Evolutionary conservation across 2,888 invertebrate species (phyloP).

Genomic region (Coremacera marginata): DNA sequence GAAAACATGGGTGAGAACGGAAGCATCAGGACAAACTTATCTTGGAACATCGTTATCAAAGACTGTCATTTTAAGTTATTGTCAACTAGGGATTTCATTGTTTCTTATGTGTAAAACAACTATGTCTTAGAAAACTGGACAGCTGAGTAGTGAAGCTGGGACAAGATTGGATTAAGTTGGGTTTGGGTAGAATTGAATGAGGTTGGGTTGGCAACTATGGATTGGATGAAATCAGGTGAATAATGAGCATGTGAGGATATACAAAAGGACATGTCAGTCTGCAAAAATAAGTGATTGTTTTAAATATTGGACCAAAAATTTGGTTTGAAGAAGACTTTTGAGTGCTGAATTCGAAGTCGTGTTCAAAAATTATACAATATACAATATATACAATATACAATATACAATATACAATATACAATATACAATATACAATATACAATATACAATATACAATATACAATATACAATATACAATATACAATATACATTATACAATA

Average conservation of each 20-base stretch:
- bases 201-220: neutral
- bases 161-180: neutral
- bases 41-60: constrained; percentile 12
- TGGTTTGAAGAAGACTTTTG: too few species aligned
- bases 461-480: too few species aligned
- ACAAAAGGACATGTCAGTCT: neutral
- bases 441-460: too few species aligned
- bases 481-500: too few species aligned
- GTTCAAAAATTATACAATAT: too few species aligned
- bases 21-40: constrained; percentile 1
- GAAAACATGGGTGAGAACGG: neutral
- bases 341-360: too few species aligned
- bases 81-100: constrained; percentile 41
- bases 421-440: too few species aligned
- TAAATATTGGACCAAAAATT: neutral
- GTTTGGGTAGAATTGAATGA: neutral
- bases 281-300: neutral
- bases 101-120: neutral
- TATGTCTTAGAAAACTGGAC: neutral
- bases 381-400: too few species aligned
- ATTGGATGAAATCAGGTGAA: too few species aligned
- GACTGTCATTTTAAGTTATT: constrained; percentile 35
- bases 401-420: too few species aligned
- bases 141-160: neutral
- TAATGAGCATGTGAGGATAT: neutral